A percentile compares a stretch with the other conserved stretches of the same genome.
These are phyloP conservation scores for Ochotona princeps DNA, from an alignment of 2,113 vertebrate genomes.

Conservation along the genomic window DNA sequence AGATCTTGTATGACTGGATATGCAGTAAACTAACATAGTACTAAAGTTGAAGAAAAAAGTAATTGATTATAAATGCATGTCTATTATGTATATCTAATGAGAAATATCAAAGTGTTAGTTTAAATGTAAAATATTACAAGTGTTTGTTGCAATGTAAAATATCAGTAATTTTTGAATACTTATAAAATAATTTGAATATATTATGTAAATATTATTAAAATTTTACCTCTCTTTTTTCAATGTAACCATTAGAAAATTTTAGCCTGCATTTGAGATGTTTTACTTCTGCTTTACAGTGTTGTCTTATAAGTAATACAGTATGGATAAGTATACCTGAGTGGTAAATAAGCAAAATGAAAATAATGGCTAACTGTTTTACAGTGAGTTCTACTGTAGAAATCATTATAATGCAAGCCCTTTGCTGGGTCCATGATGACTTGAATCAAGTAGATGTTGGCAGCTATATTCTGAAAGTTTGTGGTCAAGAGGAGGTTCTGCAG, in stretches of 20 bases:
- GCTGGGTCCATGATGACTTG: constrained; percentile 98
- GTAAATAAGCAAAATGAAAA: constrained; percentile 55
- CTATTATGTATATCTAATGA: constrained; percentile 18
- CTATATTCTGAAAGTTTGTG: constrained; percentile 98
- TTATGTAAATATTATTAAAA: constrained; percentile 57
- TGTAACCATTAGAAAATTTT: constrained; percentile 24
- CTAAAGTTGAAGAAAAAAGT: not conserved
- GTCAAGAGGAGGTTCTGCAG: constrained; percentile 96
- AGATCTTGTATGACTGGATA: not conserved
- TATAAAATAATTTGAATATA: constrained; percentile 25
- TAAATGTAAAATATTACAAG: not conserved
- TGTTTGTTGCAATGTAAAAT: constrained; percentile 23
- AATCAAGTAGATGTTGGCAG: constrained; percentile 96
- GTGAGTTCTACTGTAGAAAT: constrained; percentile 98
- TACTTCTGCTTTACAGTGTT: not conserved
- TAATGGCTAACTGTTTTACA: constrained; percentile 82
- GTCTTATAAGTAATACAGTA: not conserved
- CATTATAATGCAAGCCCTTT: constrained; percentile 98
- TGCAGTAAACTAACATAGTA: constrained; percentile 28
- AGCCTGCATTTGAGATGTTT: not conserved
- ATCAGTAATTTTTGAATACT: constrained; percentile 41
- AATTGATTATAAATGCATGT: constrained; percentile 30
- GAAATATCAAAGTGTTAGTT: constrained; percentile 3
- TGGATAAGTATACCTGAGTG: constrained; percentile 8
- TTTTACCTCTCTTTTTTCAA: constrained; percentile 11